Conservation (phyloP, 2,113 vertebrate genomes). For the Sterrhoptilus dennistouni region DNA sequence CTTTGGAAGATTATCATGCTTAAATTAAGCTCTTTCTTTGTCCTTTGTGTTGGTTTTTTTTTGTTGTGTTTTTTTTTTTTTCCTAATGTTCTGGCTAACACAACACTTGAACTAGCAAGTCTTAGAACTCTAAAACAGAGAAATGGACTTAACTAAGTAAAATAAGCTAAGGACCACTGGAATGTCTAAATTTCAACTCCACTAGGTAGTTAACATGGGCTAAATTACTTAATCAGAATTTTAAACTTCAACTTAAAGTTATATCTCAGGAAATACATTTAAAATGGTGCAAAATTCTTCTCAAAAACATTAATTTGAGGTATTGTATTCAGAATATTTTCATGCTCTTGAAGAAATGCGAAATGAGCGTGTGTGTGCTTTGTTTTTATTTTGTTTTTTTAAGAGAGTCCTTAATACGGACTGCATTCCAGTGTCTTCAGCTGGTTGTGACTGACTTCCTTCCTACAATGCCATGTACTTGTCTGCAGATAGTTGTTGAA, state of each 20-base stretch:
- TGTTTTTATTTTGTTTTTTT: slow-evolving; percentile 44
- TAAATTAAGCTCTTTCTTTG: neutral
- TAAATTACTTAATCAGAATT: neutral
- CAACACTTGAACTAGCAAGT: neutral
- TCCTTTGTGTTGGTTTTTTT: neutral
- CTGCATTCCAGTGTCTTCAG: slow-evolving; percentile 99
- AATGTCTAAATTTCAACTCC: neutral
- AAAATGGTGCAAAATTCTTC: neutral
- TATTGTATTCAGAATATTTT: neutral
- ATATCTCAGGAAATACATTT: neutral
- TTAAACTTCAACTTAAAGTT: neutral
- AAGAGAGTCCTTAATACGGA: slow-evolving; percentile 96
- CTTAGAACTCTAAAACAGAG: neutral
- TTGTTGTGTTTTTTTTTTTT: slow-evolving; percentile 15
- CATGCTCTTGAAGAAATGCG: neutral
- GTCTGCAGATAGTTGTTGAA: slow-evolving; percentile 97
- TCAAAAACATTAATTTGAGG: neutral
- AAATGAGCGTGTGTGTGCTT: neutral
- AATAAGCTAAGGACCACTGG: neutral
- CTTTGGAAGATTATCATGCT: neutral
- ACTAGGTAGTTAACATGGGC: neutral
- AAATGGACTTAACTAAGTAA: neutral
- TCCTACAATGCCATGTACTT: slow-evolving; percentile 97
- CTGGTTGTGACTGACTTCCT: slow-evolving; percentile 99
- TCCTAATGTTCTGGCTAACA: neutral